These are phyloP conservation scores for Dasypolia templi DNA, from an alignment of 2,888 invertebrate genomes.

Conservation along the genomic window DNA sequence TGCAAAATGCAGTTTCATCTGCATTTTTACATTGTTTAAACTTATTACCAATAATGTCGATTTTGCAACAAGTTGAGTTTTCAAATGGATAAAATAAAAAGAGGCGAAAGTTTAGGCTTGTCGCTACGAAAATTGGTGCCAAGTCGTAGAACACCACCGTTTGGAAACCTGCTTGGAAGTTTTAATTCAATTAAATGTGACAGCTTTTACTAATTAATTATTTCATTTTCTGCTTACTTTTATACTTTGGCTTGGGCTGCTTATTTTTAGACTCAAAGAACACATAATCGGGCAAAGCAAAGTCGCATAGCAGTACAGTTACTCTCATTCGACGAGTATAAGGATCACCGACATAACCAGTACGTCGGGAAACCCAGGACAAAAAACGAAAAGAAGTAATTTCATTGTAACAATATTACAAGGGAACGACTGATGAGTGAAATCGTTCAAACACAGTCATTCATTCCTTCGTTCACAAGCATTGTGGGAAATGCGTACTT, in stretches of 20 bases:
- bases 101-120: neutral
- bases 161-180: slow-evolving; percentile 30
- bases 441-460: slow-evolving; percentile 38
- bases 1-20: slow-evolving; percentile 12
- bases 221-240: neutral
- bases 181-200: slow-evolving; percentile 40
- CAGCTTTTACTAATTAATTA: slow-evolving; percentile 17
- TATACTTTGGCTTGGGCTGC: neutral
- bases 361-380: slow-evolving; percentile 13
- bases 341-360: slow-evolving; percentile 34
- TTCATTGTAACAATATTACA: slow-evolving; percentile 36
- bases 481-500: slow-evolving; percentile 53
- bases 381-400: slow-evolving; percentile 46
- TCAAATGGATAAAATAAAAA: neutral
- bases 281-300: neutral
- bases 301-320: slow-evolving; percentile 18
- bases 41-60: neutral
- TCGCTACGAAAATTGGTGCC: slow-evolving; percentile 25
- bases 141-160: slow-evolving; percentile 26
- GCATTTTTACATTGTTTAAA: neutral
- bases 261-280: neutral
- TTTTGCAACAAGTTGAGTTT: neutral
- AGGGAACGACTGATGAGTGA: slow-evolving; percentile 45
- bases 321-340: slow-evolving; percentile 38
- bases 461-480: slow-evolving; percentile 42